phyloP scores from a whole-genome alignment of 2,888 invertebrate species.

The Cosmorhoe ocellata region DNA sequence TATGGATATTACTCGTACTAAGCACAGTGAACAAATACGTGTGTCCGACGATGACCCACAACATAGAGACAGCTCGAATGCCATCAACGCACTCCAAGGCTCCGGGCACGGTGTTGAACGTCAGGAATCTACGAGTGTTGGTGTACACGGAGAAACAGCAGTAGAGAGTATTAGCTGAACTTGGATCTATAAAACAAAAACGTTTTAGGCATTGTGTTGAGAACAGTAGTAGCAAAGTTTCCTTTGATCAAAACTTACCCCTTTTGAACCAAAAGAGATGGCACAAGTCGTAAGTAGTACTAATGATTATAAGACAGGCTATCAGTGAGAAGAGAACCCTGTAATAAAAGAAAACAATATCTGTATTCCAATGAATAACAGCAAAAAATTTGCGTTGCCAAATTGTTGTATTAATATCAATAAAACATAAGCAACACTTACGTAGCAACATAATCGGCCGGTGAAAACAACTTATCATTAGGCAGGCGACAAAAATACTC shows the following conservation, averaged over 20 bases:
- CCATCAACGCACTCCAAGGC: slow-evolving; percentile 70
- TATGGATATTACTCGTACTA: slow-evolving; percentile 48
- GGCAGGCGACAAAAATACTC: slow-evolving; percentile 59
- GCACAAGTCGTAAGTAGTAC: slow-evolving; percentile 54
- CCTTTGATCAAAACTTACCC: slow-evolving; percentile 38
- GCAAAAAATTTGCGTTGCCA: too few species aligned
- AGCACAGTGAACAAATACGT: slow-evolving; percentile 50
- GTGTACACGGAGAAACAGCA: slow-evolving; percentile 64
- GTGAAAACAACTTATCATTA: slow-evolving; percentile 53
- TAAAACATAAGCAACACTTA: slow-evolving; percentile 43
- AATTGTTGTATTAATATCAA: too few species aligned
- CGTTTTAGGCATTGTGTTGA: not conserved
- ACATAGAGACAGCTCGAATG: slow-evolving; percentile 66
- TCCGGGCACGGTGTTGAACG: slow-evolving; percentile 49
- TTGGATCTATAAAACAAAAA: slow-evolving; percentile 41
- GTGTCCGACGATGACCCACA: slow-evolving; percentile 74
- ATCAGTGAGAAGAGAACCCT: slow-evolving; percentile 54
- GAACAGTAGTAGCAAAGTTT: not conserved
- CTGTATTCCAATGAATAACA: too few species aligned
- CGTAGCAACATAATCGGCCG: slow-evolving; percentile 59
- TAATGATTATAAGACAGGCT: slow-evolving; percentile 40
- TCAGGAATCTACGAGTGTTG: slow-evolving; percentile 62
- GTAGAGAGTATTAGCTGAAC: slow-evolving; percentile 37
- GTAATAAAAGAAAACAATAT: slow-evolving; percentile 37
- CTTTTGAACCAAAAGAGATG: slow-evolving; percentile 41